These are phyloP conservation scores for Philereme vetulata DNA, from an alignment of 2,888 invertebrate genomes.

Conservation along the genomic window DNA sequence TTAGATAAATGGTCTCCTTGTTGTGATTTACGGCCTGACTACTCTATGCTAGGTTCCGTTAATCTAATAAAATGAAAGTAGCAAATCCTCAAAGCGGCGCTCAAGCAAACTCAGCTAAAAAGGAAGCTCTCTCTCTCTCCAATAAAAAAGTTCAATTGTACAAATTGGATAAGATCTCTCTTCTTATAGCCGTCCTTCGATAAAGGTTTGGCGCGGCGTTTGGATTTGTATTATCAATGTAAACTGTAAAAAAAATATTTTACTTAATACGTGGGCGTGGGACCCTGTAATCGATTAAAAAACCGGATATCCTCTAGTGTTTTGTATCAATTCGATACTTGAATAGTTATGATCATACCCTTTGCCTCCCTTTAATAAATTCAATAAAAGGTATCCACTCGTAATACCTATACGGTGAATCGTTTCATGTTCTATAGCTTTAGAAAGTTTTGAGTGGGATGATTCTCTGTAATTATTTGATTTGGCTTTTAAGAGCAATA, in stretches of 20 bases:
- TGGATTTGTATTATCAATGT: slow-evolving; percentile 50
- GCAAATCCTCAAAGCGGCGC: slow-evolving; percentile 28
- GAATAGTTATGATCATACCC: slow-evolving; percentile 47
- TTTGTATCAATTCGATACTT: slow-evolving; percentile 60
- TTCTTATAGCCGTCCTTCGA: slow-evolving; percentile 49
- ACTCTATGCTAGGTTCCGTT: slow-evolving; percentile 35
- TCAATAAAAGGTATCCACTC: slow-evolving; percentile 30
- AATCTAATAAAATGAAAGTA: slow-evolving; percentile 35
- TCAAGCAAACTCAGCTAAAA: slow-evolving; percentile 58
- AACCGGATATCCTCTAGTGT: slow-evolving; percentile 73
- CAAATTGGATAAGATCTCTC: slow-evolving; percentile 57
- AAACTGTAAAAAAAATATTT: slow-evolving; percentile 40
- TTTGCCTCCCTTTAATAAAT: slow-evolving; percentile 39
- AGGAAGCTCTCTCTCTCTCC: slow-evolving; percentile 34
- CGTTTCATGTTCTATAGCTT: slow-evolving; percentile 10
- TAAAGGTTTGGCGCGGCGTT: slow-evolving; percentile 55
- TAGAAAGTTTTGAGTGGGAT: slow-evolving; percentile 20
- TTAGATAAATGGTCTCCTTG: slow-evolving; percentile 54
- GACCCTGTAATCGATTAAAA: slow-evolving; percentile 57
- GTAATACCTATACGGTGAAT: slow-evolving; percentile 17
- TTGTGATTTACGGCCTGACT: slow-evolving; percentile 47
- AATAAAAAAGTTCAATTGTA: slow-evolving; percentile 46
- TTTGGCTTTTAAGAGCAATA: not conserved
- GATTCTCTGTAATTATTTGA: slow-evolving; percentile 2
- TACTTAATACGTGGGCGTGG: slow-evolving; percentile 65